phyloP scores from a whole-genome alignment of 2,113 vertebrate species.

The Mystacornis crossleyi region DNA sequence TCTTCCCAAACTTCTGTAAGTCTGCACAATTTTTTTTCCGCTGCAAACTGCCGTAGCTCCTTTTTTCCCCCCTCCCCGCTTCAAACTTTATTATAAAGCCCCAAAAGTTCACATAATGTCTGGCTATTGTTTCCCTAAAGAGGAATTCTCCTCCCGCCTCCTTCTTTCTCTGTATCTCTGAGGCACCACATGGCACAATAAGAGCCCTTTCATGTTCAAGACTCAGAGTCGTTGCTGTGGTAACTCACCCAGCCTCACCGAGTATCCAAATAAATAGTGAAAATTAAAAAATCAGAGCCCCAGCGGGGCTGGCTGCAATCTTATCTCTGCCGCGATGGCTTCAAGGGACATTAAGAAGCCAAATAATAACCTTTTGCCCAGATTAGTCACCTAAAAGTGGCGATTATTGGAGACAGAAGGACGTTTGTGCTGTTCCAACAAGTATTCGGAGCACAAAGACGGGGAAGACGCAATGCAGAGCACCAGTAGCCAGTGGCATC shows the following conservation, averaged over 20 bases:
- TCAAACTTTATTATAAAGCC: conserved; percentile 26
- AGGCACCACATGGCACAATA: conserved; percentile 55
- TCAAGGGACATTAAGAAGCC: conserved; percentile 18
- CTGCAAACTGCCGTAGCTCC: neutral
- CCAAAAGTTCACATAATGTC: conserved; percentile 28
- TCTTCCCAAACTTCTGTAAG: neutral
- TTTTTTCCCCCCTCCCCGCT: neutral
- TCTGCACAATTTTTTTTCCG: neutral
- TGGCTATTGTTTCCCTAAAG: conserved; percentile 46
- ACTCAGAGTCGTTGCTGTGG: conserved; percentile 72
- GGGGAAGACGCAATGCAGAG: conserved; percentile 38
- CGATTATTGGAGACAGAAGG: conserved; percentile 22
- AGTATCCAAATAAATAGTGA: conserved; percentile 62
- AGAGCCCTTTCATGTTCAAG: conserved; percentile 60
- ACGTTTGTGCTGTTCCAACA: conserved; percentile 13
- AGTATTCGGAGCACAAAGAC: conserved; percentile 34
- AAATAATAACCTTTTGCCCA: conserved; percentile 51
- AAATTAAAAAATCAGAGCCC: conserved; percentile 1
- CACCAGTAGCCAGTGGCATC: neutral
- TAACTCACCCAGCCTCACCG: conserved; percentile 45
- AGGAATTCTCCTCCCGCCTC: conserved; percentile 63
- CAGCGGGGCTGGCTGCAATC: neutral
- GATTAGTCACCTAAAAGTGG: conserved; percentile 26
- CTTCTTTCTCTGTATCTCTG: conserved; percentile 52
- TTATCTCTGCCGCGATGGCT: conserved; percentile 17